phyloP scores from a whole-genome alignment of 2,797 vertebrate species.

The Parauchenoglanis punctatus region DNA sequence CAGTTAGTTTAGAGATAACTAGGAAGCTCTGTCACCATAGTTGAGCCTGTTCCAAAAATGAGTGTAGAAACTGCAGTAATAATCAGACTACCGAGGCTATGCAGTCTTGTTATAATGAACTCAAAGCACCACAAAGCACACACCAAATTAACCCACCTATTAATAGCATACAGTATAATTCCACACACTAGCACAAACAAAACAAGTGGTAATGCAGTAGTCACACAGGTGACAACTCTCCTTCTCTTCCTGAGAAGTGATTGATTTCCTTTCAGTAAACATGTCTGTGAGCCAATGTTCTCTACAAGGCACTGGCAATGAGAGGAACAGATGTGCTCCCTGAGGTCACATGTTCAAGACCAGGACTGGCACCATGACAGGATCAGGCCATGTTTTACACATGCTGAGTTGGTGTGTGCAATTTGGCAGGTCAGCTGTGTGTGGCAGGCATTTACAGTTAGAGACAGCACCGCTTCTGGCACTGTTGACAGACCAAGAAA shows the following conservation, averaged over 20 bases:
- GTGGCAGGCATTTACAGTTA: neutral
- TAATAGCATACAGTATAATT: neutral
- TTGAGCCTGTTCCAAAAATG: slow-evolving; percentile 13
- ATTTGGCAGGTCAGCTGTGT: slow-evolving; percentile 25
- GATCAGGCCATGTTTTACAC: slow-evolving; percentile 32
- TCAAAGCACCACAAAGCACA: neutral
- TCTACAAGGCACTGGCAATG: slow-evolving; percentile 22
- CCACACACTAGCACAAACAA: neutral
- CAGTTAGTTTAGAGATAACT: slow-evolving; percentile 34
- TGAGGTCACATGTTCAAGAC: slow-evolving; percentile 28
- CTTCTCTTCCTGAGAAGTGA: slow-evolving; percentile 14
- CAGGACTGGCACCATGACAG: slow-evolving; percentile 27
- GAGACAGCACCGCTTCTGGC: neutral
- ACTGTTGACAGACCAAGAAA: neutral
- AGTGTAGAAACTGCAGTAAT: neutral
- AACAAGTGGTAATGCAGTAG: neutral
- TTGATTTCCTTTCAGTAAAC: slow-evolving; percentile 25
- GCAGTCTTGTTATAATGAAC: neutral
- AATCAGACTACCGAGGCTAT: neutral
- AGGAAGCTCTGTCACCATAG: slow-evolving; percentile 20
- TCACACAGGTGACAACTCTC: slow-evolving; percentile 6
- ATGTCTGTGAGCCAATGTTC: slow-evolving; percentile 1
- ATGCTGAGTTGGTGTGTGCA: slow-evolving; percentile 9
- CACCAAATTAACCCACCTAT: neutral
- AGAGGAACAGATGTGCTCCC: slow-evolving; percentile 34